Base-by-base conservation (phyloP, 2,888 invertebrate species). In the Oeneis ivallda region DNA sequence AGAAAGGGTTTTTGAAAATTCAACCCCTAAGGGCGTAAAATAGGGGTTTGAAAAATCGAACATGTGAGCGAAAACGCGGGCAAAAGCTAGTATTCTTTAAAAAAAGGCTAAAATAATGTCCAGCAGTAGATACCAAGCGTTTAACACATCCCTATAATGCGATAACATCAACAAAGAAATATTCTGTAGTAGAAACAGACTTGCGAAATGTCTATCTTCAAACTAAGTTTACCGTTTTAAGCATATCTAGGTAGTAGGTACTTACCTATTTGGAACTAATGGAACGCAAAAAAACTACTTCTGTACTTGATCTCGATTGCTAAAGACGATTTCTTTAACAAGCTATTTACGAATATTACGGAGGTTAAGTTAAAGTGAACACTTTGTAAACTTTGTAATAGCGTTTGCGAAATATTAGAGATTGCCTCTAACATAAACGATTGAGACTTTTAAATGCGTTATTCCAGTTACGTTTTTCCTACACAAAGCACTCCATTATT, bases 191-290 rank as follows among this genome's bases (percentile, higher is more conserved):
- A 26, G 5, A 26, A 54, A 17, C 32, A 53, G 39, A 41, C 45
- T 57, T 45, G 45, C 45, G 58, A 45, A 58, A 58, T 53, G n/a
- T 32, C 52, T 54, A 39, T 13, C 58, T 58, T 9, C 15, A 1
- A 52, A 69, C 17, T 39, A 19, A 67, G 15, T 62, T 62, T 52
- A 37, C 65, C 58, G 62, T 47, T 58, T 45, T 41, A n/a, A n/a
- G n/a, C n/a, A n/a, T n/a, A n/a, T n/a, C n/a, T n/a, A n/a, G n/a
- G n/a, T n/a, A n/a, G n/a, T n/a, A n/a, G n/a, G n/a, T n/a, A 26
- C 26, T 11, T 57, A 66, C 32, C 34, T 66, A 26, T 68, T 65
- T 70, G 69, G 66, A 71, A 67, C 72, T 67, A 71, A 71, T 70
- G 53, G 56, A 39, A 49, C 45, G 53, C 52, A 65, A 53, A 17